Evolutionary conservation across 2,113 vertebrate species (phyloP).

Genomic region (Pseudorectes ferrugineus): DNA sequence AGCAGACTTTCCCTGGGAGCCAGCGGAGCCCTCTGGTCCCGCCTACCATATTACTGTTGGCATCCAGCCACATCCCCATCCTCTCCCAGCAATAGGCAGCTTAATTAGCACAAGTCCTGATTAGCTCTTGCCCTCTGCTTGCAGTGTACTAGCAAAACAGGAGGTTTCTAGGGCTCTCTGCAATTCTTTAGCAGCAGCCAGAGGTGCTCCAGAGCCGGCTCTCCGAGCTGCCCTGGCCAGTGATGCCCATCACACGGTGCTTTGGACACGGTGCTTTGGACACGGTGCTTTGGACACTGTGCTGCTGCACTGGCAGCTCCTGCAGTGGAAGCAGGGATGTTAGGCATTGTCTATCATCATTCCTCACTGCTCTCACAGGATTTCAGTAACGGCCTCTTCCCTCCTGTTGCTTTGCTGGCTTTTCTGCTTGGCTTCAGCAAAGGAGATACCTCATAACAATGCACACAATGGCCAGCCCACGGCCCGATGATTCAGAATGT

Average conservation of each 20-base stretch:
- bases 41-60: conserved; percentile 26
- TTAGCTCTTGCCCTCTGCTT: conserved; percentile 31
- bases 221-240: not conserved
- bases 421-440: not conserved
- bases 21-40: not conserved
- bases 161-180: not conserved
- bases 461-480: not conserved
- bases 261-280: not conserved
- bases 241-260: rapidly evolving
- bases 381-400: not conserved
- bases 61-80: conserved; percentile 37
- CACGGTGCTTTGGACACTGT: not conserved
- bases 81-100: conserved; percentile 11
- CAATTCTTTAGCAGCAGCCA: not conserved
- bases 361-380: not conserved
- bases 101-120: conserved; percentile 21
- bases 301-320: not conserved
- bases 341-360: not conserved
- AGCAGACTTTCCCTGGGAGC: not conserved
- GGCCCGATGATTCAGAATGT: not conserved
- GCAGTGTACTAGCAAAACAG: not conserved
- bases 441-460: conserved; percentile 5
- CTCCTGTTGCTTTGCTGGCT: not conserved
- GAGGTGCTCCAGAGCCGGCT: not conserved
- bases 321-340: not conserved